Evolutionary conservation across 2,797 vertebrate species (phyloP).

Genomic region (Phyllotis vaccarum): DNA sequence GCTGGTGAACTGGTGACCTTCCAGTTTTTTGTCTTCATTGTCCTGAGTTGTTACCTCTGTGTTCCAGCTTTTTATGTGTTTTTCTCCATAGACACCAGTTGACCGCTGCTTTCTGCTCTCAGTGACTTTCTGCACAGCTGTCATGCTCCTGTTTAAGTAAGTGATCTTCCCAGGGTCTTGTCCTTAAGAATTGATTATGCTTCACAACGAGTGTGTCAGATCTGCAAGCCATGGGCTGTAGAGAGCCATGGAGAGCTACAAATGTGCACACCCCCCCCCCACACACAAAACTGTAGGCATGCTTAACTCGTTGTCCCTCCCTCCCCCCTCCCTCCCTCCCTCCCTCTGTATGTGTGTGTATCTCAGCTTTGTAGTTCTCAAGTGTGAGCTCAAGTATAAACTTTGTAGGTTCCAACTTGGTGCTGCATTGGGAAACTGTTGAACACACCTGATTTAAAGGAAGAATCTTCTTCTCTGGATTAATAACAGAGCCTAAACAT

Average conservation of each 20-base stretch:
- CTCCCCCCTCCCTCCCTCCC: too few species aligned
- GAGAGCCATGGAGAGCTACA: not conserved
- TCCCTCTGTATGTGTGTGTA: not conserved
- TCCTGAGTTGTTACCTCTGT: not conserved
- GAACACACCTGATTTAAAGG: not conserved
- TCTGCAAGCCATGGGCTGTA: not conserved
- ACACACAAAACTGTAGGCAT: not conserved
- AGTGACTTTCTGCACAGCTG: not conserved
- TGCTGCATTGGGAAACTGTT: not conserved
- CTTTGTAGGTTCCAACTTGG: too few species aligned
- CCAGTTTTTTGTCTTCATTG: not conserved
- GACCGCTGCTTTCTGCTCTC: not conserved
- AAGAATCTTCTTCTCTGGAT: not conserved
- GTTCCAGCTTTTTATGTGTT: not conserved
- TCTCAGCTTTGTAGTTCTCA: not conserved
- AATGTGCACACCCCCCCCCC: not conserved
- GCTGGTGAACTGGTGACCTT: not conserved
- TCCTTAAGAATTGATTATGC: not conserved
- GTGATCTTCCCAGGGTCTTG: not conserved
- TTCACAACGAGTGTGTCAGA: not conserved
- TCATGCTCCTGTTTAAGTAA: not conserved
- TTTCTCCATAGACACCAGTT: not conserved
- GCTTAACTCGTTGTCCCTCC: too few species aligned
- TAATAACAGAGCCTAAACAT: not conserved
- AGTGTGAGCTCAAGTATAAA: not conserved